A percentile compares a stretch with the other conserved stretches of the same genome.
phyloP scores from a whole-genome alignment of 2,113 vertebrate species.

The Phyllopteryx taeniolatus region DNA sequence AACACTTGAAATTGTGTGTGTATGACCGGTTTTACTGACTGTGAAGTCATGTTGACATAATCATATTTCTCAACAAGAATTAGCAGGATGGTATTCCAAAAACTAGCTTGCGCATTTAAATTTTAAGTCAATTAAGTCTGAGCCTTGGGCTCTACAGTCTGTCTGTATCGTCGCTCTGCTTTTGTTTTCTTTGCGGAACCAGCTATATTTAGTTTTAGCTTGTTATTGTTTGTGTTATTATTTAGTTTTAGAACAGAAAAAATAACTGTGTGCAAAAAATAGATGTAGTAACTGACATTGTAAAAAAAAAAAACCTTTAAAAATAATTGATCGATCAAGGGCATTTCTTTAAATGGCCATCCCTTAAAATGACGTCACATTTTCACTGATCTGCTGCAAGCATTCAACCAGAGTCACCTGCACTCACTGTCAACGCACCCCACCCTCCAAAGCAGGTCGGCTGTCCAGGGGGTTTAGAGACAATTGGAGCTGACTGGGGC shows the following conservation, averaged over 20 bases:
- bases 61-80: not conserved
- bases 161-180: not conserved
- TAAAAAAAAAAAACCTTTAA: not conserved
- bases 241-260: not conserved
- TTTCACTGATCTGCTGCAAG: not conserved
- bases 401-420: not conserved
- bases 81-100: not conserved
- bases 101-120: not conserved
- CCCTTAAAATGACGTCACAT: not conserved
- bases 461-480: conserved; percentile 54
- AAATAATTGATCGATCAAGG: not conserved
- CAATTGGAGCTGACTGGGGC: conserved; percentile 66
- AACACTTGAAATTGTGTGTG: not conserved
- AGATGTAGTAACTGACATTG: not conserved
- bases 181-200: not conserved
- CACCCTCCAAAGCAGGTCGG: conserved; percentile 31
- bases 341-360: not conserved
- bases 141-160: not conserved
- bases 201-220: not conserved
- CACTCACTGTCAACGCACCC: conserved; percentile 7
- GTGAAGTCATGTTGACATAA: not conserved
- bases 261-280: not conserved
- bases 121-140: not conserved
- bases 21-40: not conserved
- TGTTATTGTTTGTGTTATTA: not conserved